Percentiles rank a stretch among this genome's conserved stretches.
phyloP scores from a whole-genome alignment of 2,888 invertebrate species.

The Quadriops clusia region DNA sequence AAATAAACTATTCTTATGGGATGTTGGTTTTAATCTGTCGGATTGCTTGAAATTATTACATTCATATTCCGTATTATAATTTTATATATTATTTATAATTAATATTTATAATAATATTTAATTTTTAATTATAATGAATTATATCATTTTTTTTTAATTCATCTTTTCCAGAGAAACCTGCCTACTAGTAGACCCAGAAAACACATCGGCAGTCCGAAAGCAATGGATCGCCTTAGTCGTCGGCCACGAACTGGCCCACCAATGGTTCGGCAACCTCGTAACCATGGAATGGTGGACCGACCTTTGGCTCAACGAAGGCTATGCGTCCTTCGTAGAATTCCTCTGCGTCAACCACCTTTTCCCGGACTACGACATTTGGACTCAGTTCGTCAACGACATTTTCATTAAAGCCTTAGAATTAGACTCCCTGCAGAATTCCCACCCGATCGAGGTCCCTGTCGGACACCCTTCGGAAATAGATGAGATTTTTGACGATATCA shows the following conservation, averaged over 20 bases:
- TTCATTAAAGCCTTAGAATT: conserved; percentile 73
- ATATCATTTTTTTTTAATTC: conserved; percentile 3
- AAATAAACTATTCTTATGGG: no score
- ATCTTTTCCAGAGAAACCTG: conserved; percentile 60
- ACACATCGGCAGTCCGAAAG: conserved; percentile 72
- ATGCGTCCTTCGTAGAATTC: conserved; percentile 87
- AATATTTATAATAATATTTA: no score
- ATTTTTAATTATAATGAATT: no score
- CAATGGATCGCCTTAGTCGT: conserved; percentile 81
- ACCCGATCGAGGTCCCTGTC: conserved; percentile 91
- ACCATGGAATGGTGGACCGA: conserved; percentile 99
- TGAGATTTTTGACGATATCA: conserved; percentile 94
- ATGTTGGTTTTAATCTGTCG: no score
- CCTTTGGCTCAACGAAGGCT: conserved; percentile 84
- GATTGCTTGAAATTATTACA: no score
- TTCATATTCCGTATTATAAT: no score
- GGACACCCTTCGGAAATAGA: conserved; percentile 90
- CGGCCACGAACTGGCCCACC: conserved; percentile 88
- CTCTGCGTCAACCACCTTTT: conserved; percentile 84
- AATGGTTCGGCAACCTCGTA: conserved; percentile 96
- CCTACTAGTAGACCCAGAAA: conserved; percentile 77
- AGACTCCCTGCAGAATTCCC: conserved; percentile 81
- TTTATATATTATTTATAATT: no score
- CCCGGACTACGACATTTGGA: conserved; percentile 94
- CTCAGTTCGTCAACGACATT: conserved; percentile 87